Conservation (phyloP, 1,140 invertebrate species). For the Trinorchestia longiramus region DNA sequence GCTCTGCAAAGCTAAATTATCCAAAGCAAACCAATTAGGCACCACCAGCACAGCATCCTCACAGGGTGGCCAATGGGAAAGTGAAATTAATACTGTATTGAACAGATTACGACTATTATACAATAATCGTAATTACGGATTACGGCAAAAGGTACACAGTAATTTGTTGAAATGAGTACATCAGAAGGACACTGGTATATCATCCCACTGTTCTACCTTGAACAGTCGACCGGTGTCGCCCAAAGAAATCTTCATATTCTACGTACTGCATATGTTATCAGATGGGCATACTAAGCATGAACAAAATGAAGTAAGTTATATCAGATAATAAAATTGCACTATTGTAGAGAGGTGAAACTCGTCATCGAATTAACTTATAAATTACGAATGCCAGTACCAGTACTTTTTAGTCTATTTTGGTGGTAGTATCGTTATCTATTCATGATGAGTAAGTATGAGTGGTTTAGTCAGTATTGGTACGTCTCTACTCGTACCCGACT, state of each 20-base stretch:
- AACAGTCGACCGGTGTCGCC: not conserved
- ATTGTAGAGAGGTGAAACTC: not conserved
- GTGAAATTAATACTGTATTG: too few species aligned
- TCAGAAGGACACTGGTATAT: not conserved
- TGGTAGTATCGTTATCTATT: not conserved
- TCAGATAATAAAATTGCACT: not conserved
- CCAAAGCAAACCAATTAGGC: too few species aligned
- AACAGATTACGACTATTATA: too few species aligned
- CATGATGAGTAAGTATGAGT: not conserved
- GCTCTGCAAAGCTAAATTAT: too few species aligned
- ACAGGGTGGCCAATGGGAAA: too few species aligned
- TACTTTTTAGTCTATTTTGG: not conserved
- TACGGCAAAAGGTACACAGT: too few species aligned
- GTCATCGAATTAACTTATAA: not conserved
- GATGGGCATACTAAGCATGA: not conserved
- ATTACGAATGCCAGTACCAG: not conserved
- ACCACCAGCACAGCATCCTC: too few species aligned
- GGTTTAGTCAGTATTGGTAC: not conserved
- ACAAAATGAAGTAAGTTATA: not conserved
- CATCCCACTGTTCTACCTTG: not conserved
- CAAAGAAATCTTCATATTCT: not conserved
- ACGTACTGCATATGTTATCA: not conserved
- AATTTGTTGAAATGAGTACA: not conserved
- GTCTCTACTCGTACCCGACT: not conserved
- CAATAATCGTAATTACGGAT: too few species aligned